Conservation (phyloP, 1,140 invertebrate species). For the Atopsyche davidsoni region DNA sequence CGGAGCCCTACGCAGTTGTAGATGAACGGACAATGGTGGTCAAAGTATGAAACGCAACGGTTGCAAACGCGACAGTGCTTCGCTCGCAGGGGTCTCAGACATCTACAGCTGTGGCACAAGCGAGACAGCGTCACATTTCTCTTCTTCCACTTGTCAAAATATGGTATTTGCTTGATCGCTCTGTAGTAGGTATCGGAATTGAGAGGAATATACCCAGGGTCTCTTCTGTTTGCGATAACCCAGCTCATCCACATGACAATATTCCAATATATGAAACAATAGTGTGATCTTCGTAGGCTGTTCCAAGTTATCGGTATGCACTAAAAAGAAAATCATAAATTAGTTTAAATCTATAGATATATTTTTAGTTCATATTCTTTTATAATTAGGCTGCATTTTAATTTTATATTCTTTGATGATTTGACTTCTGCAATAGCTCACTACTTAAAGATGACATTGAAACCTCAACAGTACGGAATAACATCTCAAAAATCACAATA, state of each 20-base stretch:
- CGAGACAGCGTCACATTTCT: slow-evolving; percentile 76
- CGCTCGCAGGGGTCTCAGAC: slow-evolving; percentile 75
- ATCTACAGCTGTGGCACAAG: slow-evolving; percentile 86
- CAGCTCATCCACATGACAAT: slow-evolving; percentile 87
- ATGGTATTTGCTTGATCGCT: slow-evolving; percentile 83
- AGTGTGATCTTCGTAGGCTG: slow-evolving; percentile 73
- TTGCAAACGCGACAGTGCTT: slow-evolving; percentile 91
- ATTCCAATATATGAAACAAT: slow-evolving; percentile 87
- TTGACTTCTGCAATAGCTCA: no score
- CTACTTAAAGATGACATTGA: no score
- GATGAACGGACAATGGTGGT: slow-evolving; percentile 93
- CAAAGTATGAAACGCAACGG: slow-evolving; percentile 85
- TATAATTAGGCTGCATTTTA: no score
- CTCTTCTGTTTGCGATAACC: slow-evolving; percentile 79
- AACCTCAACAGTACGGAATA: no score
- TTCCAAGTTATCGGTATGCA: slow-evolving; percentile 89
- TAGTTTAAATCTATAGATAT: no score
- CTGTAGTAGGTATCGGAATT: slow-evolving; percentile 85
- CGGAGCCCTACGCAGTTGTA: slow-evolving; percentile 86
- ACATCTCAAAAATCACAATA: no score
- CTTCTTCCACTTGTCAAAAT: slow-evolving; percentile 85
- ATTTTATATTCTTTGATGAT: no score
- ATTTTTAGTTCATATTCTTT: no score
- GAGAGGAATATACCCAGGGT: slow-evolving; percentile 83
- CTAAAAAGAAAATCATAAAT: slow-evolving; percentile 43